Evolutionary conservation across 2,888 invertebrate species (phyloP).

Genomic region (Synanthedon myopaeformis): DNA sequence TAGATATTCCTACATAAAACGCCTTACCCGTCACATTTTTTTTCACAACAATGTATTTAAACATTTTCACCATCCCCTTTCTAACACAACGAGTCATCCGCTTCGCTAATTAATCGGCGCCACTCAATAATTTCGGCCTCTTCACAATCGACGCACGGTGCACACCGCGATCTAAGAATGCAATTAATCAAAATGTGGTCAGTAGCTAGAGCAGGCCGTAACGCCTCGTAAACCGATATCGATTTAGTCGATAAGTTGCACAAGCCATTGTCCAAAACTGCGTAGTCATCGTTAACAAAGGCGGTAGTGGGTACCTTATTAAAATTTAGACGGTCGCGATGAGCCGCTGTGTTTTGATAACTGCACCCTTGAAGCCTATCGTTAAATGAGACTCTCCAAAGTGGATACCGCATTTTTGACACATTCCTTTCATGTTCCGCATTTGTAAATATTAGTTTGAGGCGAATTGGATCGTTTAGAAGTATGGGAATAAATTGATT

Average conservation of each 20-base stretch:
- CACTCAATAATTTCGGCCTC: conserved; percentile 44
- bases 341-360: conserved; percentile 65
- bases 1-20: neutral
- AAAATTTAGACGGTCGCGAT: conserved; percentile 64
- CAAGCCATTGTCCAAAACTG: conserved; percentile 63
- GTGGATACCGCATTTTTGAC: conserved; percentile 41
- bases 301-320: conserved; percentile 69
- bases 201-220: conserved; percentile 62
- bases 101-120: conserved; percentile 65
- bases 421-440: conserved; percentile 17
- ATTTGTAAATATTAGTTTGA: conserved; percentile 41
- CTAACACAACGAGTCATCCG: conserved; percentile 40
- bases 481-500: too few relatives aligned
- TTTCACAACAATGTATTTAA: conserved; percentile 11
- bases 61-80: conserved; percentile 39
- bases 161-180: conserved; percentile 44
- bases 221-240: conserved; percentile 69
- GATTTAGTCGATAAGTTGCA: conserved; percentile 69
- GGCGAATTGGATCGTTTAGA: conserved; percentile 22
- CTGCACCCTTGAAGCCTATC: conserved; percentile 40
- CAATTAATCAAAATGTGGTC: conserved; percentile 68
- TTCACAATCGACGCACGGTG: conserved; percentile 21
- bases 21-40: neutral
- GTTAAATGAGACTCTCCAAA: conserved; percentile 33
- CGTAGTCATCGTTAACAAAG: conserved; percentile 58